A percentile compares a stretch with the other conserved stretches of the same genome.
Conservation (phyloP, 2,113 vertebrate species). For the Pseudorhombus dupliciocellatus region DNA sequence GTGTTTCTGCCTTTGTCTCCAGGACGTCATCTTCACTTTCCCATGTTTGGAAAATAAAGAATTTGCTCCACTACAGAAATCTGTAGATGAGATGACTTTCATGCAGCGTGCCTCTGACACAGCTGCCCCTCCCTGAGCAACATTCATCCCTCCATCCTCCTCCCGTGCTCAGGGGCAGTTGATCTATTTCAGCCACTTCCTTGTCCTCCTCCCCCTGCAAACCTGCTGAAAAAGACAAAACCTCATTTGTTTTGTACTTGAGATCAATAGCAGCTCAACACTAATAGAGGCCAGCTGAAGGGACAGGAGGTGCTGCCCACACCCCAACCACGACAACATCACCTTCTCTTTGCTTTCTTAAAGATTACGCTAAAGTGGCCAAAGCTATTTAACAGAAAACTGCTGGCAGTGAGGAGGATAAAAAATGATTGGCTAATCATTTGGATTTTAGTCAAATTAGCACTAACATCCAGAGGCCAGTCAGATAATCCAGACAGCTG, state of each 20-base stretch:
- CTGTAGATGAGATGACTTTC: slow-evolving; percentile 18
- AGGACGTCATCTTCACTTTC: background rate
- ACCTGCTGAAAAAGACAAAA: slow-evolving; percentile 68
- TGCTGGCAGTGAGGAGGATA: slow-evolving; percentile 27
- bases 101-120: slow-evolving; percentile 8
- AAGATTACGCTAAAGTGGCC: slow-evolving; percentile 16
- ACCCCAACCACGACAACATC: slow-evolving; percentile 6
- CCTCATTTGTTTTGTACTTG: slow-evolving; percentile 57
- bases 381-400: slow-evolving; percentile 11
- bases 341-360: slow-evolving; percentile 18
- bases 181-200: slow-evolving; percentile 24
- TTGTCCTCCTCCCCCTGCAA: background rate
- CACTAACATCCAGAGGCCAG: slow-evolving; percentile 32
- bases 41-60: background rate
- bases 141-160: slow-evolving; percentile 28
- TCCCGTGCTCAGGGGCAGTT: slow-evolving; percentile 29
- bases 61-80: slow-evolving; percentile 11
- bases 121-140: slow-evolving; percentile 52
- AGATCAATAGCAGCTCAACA: slow-evolving; percentile 63
- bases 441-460: slow-evolving; percentile 67
- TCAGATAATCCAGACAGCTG: slow-evolving; percentile 43
- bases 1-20: background rate
- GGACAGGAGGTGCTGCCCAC: slow-evolving; percentile 31
- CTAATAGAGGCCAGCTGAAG: slow-evolving; percentile 47
- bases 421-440: slow-evolving; percentile 45